Evolutionary conservation across 2,888 invertebrate species (phyloP).

Genomic region (Epsilonema sp.): DNA sequence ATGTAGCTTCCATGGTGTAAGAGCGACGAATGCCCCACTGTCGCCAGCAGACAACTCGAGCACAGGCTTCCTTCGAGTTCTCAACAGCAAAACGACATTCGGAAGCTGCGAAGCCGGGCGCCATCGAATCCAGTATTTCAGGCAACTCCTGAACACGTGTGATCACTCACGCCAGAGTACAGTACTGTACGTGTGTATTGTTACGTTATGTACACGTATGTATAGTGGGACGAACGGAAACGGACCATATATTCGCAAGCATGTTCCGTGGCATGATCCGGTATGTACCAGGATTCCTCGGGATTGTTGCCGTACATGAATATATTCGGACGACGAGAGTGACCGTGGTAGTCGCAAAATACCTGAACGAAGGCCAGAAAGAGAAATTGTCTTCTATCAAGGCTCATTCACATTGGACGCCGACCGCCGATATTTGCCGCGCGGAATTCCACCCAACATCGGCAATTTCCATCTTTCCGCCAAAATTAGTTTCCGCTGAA

Average conservation of each 20-base stretch:
- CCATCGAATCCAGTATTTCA: constrained; percentile 47
- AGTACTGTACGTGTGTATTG: too few relatives aligned
- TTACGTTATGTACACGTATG: too few relatives aligned
- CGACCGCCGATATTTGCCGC: too few relatives aligned
- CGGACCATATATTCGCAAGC: constrained; percentile 3
- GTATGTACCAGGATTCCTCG: constrained; percentile 18
- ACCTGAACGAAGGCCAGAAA: too few relatives aligned
- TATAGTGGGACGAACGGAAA: too few relatives aligned
- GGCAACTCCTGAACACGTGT: constrained; percentile 43
- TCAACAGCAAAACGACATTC: constrained; percentile 58
- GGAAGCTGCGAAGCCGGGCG: constrained; percentile 48
- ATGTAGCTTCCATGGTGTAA: constrained; percentile 69
- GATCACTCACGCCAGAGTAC: constrained; percentile 3
- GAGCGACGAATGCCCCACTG: constrained; percentile 52
- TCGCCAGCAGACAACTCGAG: constrained; percentile 62
- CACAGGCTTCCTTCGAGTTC: constrained; percentile 56
- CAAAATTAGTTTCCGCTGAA: too few relatives aligned
- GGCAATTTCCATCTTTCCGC: neutral
- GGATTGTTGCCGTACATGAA: constrained; percentile 78
- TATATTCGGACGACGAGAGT: constrained; percentile 79
- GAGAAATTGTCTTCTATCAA: too few relatives aligned
- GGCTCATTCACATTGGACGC: too few relatives aligned
- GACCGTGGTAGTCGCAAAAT: constrained; percentile 81
- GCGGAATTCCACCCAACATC: too few relatives aligned
- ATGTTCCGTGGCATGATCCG: constrained; percentile 13